phyloP scores from a whole-genome alignment of 2,888 invertebrate species.

The Anthophora plumipes region DNA sequence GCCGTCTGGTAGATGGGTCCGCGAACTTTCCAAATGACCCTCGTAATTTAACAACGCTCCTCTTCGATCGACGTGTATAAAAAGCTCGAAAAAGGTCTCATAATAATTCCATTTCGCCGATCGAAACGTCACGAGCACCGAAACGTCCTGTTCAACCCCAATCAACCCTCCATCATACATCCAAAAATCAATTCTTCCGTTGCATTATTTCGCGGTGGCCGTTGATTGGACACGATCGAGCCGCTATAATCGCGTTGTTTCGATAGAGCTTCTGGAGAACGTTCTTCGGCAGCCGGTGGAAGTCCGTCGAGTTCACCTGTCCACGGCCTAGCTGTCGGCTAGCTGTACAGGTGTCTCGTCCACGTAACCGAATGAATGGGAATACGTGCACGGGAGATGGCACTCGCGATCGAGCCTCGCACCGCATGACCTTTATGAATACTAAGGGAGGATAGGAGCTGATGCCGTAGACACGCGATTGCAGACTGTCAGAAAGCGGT shows the following conservation, averaged over 20 bases:
- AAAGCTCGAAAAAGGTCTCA: background rate
- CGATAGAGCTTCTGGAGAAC: conserved; percentile 27
- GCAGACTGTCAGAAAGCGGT: conserved; percentile 51
- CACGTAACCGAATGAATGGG: conserved; percentile 48
- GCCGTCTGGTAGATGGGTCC: no score
- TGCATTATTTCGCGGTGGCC: conserved; percentile 17
- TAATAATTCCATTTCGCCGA: background rate
- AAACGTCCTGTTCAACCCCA: conserved; percentile 1
- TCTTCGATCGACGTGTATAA: no score
- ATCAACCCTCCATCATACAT: background rate
- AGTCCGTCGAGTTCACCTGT: conserved; percentile 62
- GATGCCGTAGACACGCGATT: conserved; percentile 75
- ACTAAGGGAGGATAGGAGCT: conserved; percentile 67
- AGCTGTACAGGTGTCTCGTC: conserved; percentile 67
- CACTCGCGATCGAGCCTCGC: conserved; percentile 46
- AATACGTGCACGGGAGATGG: conserved; percentile 59
- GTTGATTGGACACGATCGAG: conserved; percentile 12
- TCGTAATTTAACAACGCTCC: no score
- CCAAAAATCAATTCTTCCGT: conserved; percentile 2
- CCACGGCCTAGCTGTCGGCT: conserved; percentile 49
- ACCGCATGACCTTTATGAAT: conserved; percentile 81
- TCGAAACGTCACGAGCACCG: background rate
- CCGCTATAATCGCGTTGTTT: conserved; percentile 25
- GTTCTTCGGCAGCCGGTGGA: conserved; percentile 26
- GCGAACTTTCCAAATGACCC: no score